These are phyloP conservation scores for Rhabdophis nuchalis DNA, from an alignment of 2,797 vertebrate species.

Conservation along the genomic window DNA sequence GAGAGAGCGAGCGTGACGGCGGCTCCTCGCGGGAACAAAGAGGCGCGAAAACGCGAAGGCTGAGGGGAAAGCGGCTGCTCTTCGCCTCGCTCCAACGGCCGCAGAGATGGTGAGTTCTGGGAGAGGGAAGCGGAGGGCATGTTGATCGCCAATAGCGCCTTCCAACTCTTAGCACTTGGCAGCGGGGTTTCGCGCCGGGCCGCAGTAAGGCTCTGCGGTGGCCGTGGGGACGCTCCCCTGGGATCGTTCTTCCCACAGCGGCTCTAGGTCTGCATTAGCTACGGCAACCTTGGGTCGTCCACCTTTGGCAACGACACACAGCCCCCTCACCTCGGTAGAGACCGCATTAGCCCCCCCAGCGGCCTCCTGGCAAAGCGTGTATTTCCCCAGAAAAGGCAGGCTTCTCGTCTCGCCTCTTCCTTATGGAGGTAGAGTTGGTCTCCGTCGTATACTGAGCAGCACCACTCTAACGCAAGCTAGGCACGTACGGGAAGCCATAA, in stretches of 20 bases:
- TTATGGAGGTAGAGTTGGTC: neutral
- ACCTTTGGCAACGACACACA: constrained; percentile 6
- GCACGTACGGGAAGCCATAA: constrained; percentile 12
- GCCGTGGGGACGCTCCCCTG: neutral
- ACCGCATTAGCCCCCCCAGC: neutral
- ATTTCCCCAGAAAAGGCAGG: neutral
- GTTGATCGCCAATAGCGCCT: neutral
- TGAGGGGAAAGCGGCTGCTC: neutral
- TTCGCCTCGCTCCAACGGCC: neutral
- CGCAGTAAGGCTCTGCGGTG: neutral
- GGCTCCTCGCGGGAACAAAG: constrained; percentile 64
- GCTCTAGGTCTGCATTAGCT: no score
- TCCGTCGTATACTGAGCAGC: neutral
- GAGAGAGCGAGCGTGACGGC: neutral
- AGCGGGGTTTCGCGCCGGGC: neutral
- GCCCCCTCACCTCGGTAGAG: neutral
- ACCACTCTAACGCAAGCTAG: neutral
- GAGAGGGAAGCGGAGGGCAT: neutral
- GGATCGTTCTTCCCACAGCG: neutral
- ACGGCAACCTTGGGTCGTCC: neutral
- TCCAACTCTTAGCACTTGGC: neutral
- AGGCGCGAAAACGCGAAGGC: constrained; percentile 46
- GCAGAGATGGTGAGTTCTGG: constrained; percentile 38
- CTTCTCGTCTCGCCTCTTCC: neutral
- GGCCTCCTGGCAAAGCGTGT: neutral